Evolutionary conservation across 2,113 vertebrate species (phyloP), one percentile per base, ranked within the genome.

Genomic region (Heptranchias perlo): DNA sequence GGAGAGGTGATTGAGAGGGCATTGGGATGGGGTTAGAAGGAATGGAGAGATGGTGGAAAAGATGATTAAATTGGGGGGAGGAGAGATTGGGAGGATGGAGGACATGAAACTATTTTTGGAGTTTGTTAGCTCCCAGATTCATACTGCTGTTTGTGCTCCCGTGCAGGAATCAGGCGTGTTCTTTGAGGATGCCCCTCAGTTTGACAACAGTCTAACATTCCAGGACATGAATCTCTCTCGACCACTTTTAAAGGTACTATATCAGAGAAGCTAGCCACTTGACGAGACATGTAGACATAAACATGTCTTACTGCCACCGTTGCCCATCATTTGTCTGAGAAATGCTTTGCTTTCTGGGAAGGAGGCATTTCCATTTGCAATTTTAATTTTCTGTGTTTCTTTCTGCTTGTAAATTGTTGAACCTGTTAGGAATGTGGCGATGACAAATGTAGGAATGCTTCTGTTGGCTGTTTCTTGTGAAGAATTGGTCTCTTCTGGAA

Each of bases 151-250:
- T 0, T 96, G 96, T 18, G 16, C 96, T 25, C 96, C 96, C 96
- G 13, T 97, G 0, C 96, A 99, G 99, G 97, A 97, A 95, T 94
- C 97, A 13, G 97, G 98, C 95, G 96, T 96, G 0, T 99, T 99
- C 97, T 99, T 98, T 94, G 99, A 98, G 97, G 99, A 99, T 0
- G 99, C 98, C 0, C 99, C 99, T 21, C 97, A 98, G 28, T 99
- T 98, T 0, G 98, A 99, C 8, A 98, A 99, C 52, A 98, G 95
- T 49, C 97, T 99, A 96, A 98, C 97, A 0, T 99, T 99, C 95
- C 98, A 98, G 92, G 98, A 99, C 96, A 99, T 99, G 99, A 99
- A 99, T 97, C 98, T 99, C 87, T 99, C 99, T 96, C 97, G 99
- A 87, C 99, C 99, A 11, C 98, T 99, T 93, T 97, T 99, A 65